Evolutionary conservation across 2,888 invertebrate genomes (phyloP).

Genomic region (Parascotia fuliginaria): DNA sequence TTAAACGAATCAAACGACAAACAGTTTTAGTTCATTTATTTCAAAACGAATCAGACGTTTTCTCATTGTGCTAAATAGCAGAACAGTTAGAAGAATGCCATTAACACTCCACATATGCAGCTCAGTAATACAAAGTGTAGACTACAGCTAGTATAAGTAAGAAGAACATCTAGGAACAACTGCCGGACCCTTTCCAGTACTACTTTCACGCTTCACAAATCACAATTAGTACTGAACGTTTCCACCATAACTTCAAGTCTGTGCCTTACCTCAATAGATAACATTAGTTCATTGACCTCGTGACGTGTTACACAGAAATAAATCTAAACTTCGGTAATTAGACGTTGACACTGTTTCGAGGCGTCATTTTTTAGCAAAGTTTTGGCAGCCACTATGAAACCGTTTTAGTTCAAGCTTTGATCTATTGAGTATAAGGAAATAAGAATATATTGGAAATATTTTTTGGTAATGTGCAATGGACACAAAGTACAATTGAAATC

Average conservation of each 20-base stretch:
- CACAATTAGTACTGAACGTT: background rate
- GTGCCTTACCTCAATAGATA: conserved; percentile 19
- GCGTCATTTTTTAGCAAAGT: conserved; percentile 37
- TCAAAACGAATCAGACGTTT: no score
- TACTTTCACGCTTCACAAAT: background rate
- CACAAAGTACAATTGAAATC: no score
- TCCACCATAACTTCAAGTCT: background rate
- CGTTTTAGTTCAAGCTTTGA: conserved; percentile 37
- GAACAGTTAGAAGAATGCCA: no score
- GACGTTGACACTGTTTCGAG: conserved; percentile 40
- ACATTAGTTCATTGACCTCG: conserved; percentile 32
- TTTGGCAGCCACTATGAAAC: conserved; percentile 38
- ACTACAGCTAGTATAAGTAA: no score
- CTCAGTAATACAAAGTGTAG: no score
- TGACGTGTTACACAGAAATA: conserved; percentile 40
- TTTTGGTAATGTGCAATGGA: no score
- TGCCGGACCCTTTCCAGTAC: background rate
- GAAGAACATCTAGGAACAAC: no score
- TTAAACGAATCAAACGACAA: no score
- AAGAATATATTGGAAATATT: no score
- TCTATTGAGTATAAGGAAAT: conserved; percentile 32
- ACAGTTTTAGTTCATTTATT: no score
- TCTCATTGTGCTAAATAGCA: no score
- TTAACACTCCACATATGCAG: no score
- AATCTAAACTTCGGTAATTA: conserved; percentile 38